Percentiles rank a stretch among this genome's conserved stretches.
Conservation (phyloP, 2,888 invertebrate species). For the Cephus sareptanus region DNA sequence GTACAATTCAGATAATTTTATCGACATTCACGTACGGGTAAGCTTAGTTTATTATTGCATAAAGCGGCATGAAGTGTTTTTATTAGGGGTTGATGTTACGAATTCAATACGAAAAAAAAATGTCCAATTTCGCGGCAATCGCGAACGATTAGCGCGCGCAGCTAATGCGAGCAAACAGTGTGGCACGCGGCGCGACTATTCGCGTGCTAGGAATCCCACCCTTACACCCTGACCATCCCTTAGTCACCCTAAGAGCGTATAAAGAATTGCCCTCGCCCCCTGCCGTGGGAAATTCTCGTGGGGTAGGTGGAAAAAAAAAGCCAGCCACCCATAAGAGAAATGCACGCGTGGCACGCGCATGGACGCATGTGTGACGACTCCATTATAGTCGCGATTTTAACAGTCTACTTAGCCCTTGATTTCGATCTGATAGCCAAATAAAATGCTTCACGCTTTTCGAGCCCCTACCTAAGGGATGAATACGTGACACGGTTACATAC, state of each 20-base stretch:
- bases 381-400: conserved; percentile 34
- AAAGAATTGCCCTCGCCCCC: conserved; percentile 34
- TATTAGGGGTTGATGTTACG: no score
- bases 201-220: conserved; percentile 44
- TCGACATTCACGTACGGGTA: no score
- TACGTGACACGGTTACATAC: conserved; percentile 11
- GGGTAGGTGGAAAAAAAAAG: conserved; percentile 33
- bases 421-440: conserved; percentile 39
- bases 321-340: conserved; percentile 23
- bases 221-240: conserved; percentile 30
- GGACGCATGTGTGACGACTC: conserved; percentile 42
- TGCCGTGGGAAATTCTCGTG: conserved; percentile 55
- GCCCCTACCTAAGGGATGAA: not conserved
- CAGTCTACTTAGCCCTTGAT: conserved; percentile 3
- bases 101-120: not conserved
- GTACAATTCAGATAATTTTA: no score
- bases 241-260: conserved; percentile 28
- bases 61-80: no score
- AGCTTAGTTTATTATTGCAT: no score
- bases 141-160: conserved; percentile 49
- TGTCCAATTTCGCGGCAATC: conserved; percentile 57
- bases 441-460: conserved; percentile 2
- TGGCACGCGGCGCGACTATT: conserved; percentile 42
- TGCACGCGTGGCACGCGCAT: not conserved
- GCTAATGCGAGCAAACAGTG: conserved; percentile 52